Evolutionary conservation across 1,140 invertebrate genomes (phyloP), one percentile per base, ranked within the genome.

Genomic region (Drosophila kepulauana): DNA sequence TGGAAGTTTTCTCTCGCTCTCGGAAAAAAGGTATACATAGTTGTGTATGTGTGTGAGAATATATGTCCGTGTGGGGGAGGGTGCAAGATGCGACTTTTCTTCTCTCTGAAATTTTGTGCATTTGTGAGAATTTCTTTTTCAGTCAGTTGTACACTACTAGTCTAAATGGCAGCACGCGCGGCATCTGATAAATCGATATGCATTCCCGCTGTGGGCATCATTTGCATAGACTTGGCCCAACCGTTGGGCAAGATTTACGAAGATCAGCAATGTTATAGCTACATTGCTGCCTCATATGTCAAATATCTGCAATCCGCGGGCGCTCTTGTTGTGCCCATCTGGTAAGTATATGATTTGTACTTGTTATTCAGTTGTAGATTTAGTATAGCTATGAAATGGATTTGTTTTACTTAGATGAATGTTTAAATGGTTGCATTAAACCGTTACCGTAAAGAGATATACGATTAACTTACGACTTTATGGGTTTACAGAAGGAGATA

Each of bases 281-380:
- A 96, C 81, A 97, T 99, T 51, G 95, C 96, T 0, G 95, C 97
- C 1, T 97, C 96, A 0, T 98, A 98, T 85, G 96, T 98, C 0
- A 98, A 98, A 92, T 96, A 94, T 92, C 79, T 98, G 6, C 97
- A 98, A 93, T 93, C 95, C 58, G 95, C 95, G 8, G 98, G 97
- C 10, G 97, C 96, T 5, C 93, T 96, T 91, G 96, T 97, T 4
- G 95, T 97, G 1, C 97, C 98, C 1, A 95, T 98, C 81, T 94
- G 96, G 97, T 98, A 93, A 94, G 93, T 41, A 10, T 41, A n/a
- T 10, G 38, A 11, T 52, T n/a, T 25, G 11, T 5, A 48, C 15
- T 13, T 5, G 46, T 20, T 13, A 1, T 38, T 10, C 35, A 10
- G 2, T 8, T 13, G 7, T 16, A 25, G 20, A 25, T 25, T 25